Base-by-base conservation (phyloP, 2,888 invertebrate genomes). In the Eupithecia centaureata region DNA sequence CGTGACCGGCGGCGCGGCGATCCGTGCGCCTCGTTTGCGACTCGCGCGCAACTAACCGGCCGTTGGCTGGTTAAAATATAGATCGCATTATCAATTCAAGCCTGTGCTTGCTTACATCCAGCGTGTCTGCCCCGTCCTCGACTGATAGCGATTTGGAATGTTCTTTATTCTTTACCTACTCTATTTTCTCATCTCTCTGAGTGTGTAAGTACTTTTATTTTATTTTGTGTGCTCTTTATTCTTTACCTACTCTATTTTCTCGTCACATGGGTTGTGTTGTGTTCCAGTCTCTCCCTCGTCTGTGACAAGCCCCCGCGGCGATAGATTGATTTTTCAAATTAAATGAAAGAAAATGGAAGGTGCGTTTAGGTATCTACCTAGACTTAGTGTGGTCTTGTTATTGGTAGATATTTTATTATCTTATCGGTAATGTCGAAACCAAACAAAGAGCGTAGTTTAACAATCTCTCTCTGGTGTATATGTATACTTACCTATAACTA, bases 11-110 rank as follows among this genome's bases (percentile, higher is more conserved):
- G 59, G 72, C 47, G 73, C 47, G 73, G 71, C 76, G 70, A 72
- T 74, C 66, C 73, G 77, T 73, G 77, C 80, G 76, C 69, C 73
- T 71, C 58, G 62, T 74, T 75, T 75, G 88, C 86, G 86, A 87
- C 90, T 90, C 88, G 86, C 88, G 89, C 92, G 92, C 92, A 89
- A 92, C 92, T 91, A 84, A 74, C 42, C 57, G 59, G 57, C 28
- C n/a, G 27, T 25, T n/a, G 25, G 28, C 8, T 18, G 22, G 35
- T 28, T 56, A n/a, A n/a, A n/a, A n/a, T n/a, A 28, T 18, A 12
- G 28, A 27, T 35, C 59, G 13, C 60, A 38, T 28, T 67, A 61
- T 63, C 56, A 56, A 54, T 32, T 42, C 27, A 12, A 32, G 27
- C 56, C 33, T 51, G 63, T 25, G 51, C 25, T n/a, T 38, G 62